These are phyloP conservation scores for Leptopilina myrica DNA, from an alignment of 2,888 invertebrate species.

Conservation along the genomic window DNA sequence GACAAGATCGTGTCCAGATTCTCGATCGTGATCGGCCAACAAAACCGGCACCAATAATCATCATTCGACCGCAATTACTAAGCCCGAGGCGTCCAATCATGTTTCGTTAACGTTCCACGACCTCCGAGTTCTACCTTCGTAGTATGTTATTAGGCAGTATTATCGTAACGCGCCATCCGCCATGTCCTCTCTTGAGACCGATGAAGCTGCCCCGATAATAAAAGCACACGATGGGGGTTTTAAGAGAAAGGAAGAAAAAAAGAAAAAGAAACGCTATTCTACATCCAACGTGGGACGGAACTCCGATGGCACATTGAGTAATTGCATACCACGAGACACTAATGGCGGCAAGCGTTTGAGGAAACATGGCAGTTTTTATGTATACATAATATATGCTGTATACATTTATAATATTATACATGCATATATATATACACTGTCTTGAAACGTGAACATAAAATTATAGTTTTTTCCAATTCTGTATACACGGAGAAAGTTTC, in stretches of 20 bases:
- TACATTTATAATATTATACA: too few relatives aligned
- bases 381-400: too few relatives aligned
- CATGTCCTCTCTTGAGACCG: conserved; percentile 61
- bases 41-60: conserved; percentile 72
- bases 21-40: conserved; percentile 59
- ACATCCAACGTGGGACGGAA: conserved; percentile 38
- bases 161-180: conserved; percentile 71
- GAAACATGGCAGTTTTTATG: background rate
- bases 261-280: background rate
- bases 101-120: conserved; percentile 48
- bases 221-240: conserved; percentile 2
- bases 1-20: conserved; percentile 56
- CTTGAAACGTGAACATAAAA: too few relatives aligned
- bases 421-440: too few relatives aligned
- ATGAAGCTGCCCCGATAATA: conserved; percentile 62
- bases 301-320: conserved; percentile 40
- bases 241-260: background rate
- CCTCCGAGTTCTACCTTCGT: conserved; percentile 55
- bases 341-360: conserved; percentile 36
- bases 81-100: conserved; percentile 71
- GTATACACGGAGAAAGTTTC: too few relatives aligned
- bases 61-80: conserved; percentile 71
- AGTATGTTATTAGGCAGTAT: conserved; percentile 75
- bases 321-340: conserved; percentile 38
- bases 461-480: too few relatives aligned